Conservation (phyloP, 2,113 vertebrate genomes). For the Orycteropus afer region DNA sequence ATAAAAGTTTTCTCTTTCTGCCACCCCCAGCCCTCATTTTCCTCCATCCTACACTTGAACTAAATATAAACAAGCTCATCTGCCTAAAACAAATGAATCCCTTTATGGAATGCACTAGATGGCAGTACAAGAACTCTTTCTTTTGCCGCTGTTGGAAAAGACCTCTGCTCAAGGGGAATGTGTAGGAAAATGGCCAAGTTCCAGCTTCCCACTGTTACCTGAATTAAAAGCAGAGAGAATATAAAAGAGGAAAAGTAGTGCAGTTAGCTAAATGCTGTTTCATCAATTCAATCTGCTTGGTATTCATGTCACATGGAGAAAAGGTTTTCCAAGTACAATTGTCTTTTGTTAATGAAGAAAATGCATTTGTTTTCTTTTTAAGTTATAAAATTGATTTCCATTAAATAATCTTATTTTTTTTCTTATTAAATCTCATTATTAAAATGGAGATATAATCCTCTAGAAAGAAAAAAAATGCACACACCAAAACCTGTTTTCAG, state of each 20-base stretch:
- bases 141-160: not conserved
- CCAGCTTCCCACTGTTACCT: constrained; percentile 29
- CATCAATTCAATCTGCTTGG: not conserved
- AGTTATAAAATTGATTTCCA: constrained; percentile 41
- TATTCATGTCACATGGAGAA: not conserved
- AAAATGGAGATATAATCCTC: not conserved
- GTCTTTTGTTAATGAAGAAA: constrained; percentile 48
- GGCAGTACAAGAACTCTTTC: constrained; percentile 40
- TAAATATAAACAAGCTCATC: not conserved
- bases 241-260: not conserved
- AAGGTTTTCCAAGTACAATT: constrained; percentile 38
- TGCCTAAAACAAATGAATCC: not conserved
- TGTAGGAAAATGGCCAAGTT: not conserved
- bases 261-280: constrained; percentile 30
- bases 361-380: constrained; percentile 54
- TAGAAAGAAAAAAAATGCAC: not conserved
- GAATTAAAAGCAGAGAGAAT: constrained; percentile 56
- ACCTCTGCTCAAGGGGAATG: not conserved
- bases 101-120: constrained; percentile 56
- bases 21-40: not conserved
- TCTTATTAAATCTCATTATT: constrained; percentile 17
- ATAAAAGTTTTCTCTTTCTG: not conserved
- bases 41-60: not conserved
- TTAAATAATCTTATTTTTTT: constrained; percentile 35
- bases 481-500: not conserved